A percentile compares a stretch with the other conserved stretches of the same genome.
phyloP scores from a whole-genome alignment of 23 tunicate species.

The Ciona savignyi region DNA sequence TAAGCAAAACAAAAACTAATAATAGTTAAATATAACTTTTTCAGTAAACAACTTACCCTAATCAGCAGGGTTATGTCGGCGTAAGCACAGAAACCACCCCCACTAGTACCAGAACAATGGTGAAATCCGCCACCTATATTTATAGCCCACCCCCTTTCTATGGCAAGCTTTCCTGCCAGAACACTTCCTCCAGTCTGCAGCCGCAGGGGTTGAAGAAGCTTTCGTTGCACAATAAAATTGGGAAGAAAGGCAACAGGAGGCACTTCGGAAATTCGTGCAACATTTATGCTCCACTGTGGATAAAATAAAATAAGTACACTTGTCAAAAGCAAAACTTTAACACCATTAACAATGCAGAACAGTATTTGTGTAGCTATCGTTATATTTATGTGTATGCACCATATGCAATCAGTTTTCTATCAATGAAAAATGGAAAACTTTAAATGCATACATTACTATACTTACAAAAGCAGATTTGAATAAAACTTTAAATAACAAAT shows the following conservation, averaged over 20 bases:
- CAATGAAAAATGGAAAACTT: too few species aligned
- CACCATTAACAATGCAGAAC: too few species aligned
- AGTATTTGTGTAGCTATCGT: too few species aligned
- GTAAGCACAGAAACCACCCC: slow-evolving; percentile 92
- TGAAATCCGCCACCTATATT: slow-evolving; percentile 95
- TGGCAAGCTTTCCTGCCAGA: slow-evolving; percentile 66
- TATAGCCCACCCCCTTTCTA: slow-evolving; percentile 72
- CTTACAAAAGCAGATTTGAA: too few species aligned
- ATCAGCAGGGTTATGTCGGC: slow-evolving; percentile 77
- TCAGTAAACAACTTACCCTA: slow-evolving; percentile 13
- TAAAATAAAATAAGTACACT: background rate
- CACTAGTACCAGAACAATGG: slow-evolving; percentile 55
- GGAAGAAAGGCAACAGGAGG: slow-evolving; percentile 73
- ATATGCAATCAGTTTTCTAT: too few species aligned
- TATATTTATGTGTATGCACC: too few species aligned
- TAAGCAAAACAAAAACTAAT: too few species aligned
- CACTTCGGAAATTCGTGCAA: slow-evolving; percentile 78
- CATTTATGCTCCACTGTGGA: slow-evolving; percentile 77
- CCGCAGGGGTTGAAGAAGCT: slow-evolving; percentile 53
- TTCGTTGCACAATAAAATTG: slow-evolving; percentile 65
- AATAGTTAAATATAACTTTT: too few species aligned
- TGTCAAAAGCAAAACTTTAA: too few species aligned
- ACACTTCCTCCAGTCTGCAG: slow-evolving; percentile 90
- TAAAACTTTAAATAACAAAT: too few species aligned
- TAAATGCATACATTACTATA: too few species aligned